Percentiles rank a stretch among this genome's conserved stretches.
These are phyloP conservation scores for Zaprionus vittiger DNA, from an alignment of 1,140 invertebrate genomes.

Conservation along the genomic window DNA sequence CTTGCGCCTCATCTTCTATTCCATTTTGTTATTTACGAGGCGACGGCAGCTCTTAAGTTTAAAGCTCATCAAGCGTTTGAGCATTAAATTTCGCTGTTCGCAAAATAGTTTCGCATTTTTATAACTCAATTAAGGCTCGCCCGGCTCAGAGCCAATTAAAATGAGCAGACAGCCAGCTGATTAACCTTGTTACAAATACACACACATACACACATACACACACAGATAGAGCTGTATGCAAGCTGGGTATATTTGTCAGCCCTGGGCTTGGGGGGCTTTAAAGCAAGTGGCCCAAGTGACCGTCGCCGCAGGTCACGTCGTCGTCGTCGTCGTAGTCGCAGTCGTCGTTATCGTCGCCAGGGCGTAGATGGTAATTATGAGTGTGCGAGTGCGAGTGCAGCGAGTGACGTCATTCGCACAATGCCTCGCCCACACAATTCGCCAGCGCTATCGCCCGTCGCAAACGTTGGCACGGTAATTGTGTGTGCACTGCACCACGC, in stretches of 20 bases:
- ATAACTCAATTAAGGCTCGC: constrained; percentile 74
- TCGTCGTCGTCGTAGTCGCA: constrained; percentile 33
- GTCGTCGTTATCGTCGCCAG: constrained; percentile 45
- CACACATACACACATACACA: constrained; percentile 4
- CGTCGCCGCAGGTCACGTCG: constrained; percentile 70
- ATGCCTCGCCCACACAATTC: constrained; percentile 56
- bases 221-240: constrained; percentile 12
- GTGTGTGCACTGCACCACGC: constrained; percentile 79
- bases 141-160: constrained; percentile 73
- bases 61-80: constrained; percentile 69
- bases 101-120: constrained; percentile 77
- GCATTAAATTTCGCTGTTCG: constrained; percentile 53
- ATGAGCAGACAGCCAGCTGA: constrained; percentile 72
- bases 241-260: constrained; percentile 37
- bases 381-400: constrained; percentile 68
- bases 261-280: constrained; percentile 37
- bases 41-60: constrained; percentile 63
- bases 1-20: constrained; percentile 63
- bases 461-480: constrained; percentile 76
- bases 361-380: constrained; percentile 72
- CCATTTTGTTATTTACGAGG: constrained; percentile 72
- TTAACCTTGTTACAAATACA: constrained; percentile 63
- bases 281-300: constrained; percentile 62
- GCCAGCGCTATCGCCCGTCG: constrained; percentile 42
- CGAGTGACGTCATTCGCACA: constrained; percentile 70